Evolutionary conservation across 1,140 invertebrate species (phyloP).

Genomic region (Eciton burchellii): DNA sequence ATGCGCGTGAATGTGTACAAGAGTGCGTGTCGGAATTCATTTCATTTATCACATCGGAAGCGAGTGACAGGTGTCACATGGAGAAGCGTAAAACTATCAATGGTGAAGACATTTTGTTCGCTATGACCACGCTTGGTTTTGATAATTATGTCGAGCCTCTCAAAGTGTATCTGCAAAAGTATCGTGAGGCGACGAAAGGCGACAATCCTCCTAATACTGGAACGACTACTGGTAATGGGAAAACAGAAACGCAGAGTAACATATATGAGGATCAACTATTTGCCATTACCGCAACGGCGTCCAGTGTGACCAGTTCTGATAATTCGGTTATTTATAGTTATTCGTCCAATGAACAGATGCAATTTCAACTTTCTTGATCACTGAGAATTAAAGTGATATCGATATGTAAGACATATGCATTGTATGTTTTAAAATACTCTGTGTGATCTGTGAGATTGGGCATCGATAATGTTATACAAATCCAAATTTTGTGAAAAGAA

Average conservation of each 20-base stretch:
- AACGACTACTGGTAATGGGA: constrained; percentile 77
- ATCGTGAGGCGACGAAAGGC: constrained; percentile 91
- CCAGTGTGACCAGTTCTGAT: constrained; percentile 82
- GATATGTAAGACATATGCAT: constrained; percentile 28
- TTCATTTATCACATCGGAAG: constrained; percentile 99
- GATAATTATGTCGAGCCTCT: constrained; percentile 99
- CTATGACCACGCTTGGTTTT: constrained; percentile 98
- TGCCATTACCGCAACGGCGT: constrained; percentile 80
- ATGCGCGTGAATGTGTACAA: constrained; percentile 99
- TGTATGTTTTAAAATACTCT: constrained; percentile 27
- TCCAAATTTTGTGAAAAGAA: constrained; percentile 22
- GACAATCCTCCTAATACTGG: constrained; percentile 79
- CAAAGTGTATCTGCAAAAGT: constrained; percentile 98
- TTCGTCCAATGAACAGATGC: constrained; percentile 83
- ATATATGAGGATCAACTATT: constrained; percentile 85
- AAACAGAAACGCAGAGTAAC: constrained; percentile 75
- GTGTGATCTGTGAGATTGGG: constrained; percentile 30
- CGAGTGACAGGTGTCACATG: constrained; percentile 97
- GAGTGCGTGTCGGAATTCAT: constrained; percentile 99
- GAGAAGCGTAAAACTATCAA: constrained; percentile 99
- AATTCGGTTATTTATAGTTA: constrained; percentile 85
- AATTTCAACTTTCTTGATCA: constrained; percentile 83
- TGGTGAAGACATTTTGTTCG: constrained; percentile 98
- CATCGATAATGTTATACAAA: constrained; percentile 8
- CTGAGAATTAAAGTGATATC: constrained; percentile 43